phyloP scores from a whole-genome alignment of 30 jellyfish, hydroid and myxozoan species.

The Morbakka virulenta region DNA sequence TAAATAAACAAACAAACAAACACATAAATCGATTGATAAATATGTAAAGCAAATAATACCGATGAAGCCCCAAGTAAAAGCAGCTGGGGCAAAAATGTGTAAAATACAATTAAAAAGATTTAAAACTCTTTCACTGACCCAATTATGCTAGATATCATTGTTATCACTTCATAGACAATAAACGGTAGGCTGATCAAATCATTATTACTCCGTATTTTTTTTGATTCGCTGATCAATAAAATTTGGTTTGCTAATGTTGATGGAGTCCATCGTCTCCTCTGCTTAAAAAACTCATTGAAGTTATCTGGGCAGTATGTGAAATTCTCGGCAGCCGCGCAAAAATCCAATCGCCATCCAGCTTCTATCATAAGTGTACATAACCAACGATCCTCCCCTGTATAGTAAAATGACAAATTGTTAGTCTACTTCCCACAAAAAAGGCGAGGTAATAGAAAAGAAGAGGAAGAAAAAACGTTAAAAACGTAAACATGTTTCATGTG shows the following conservation, averaged over 20 bases:
- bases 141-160: slow-evolving; percentile 76
- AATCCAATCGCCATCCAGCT: slow-evolving; percentile 95
- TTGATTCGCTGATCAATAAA: slow-evolving; percentile 50
- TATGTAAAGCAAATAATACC: no score
- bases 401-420: neutral
- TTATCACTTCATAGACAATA: slow-evolving; percentile 68
- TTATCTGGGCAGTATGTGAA: slow-evolving; percentile 94
- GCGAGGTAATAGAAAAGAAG: neutral
- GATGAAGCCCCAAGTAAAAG: no score
- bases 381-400: slow-evolving; percentile 98
- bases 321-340: slow-evolving; percentile 92
- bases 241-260: slow-evolving; percentile 90
- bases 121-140: slow-evolving; percentile 59
- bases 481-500: no score
- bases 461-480: neutral
- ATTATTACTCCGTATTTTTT: slow-evolving; percentile 60
- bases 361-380: slow-evolving; percentile 92
- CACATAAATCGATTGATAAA: no score
- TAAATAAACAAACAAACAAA: no score
- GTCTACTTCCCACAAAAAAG: neutral
- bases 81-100: no score
- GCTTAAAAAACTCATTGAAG: slow-evolving; percentile 90
- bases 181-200: slow-evolving; percentile 68
- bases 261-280: slow-evolving; percentile 96
- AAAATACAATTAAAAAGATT: no score